These are phyloP conservation scores for Mythimna lalbum DNA, from an alignment of 2,888 invertebrate genomes.

Conservation along the genomic window DNA sequence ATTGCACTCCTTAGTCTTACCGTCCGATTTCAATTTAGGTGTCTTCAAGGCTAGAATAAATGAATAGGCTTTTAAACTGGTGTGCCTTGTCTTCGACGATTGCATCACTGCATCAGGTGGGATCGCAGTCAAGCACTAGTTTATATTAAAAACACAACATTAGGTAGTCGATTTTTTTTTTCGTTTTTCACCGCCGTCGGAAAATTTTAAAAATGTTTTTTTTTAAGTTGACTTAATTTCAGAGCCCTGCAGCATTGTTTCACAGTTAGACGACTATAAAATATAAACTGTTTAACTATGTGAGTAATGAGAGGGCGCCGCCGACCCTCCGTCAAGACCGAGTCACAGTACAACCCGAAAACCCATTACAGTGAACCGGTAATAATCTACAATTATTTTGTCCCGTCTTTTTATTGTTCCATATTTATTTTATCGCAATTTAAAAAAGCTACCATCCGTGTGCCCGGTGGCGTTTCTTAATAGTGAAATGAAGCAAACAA, in stretches of 20 bases:
- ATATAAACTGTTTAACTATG: constrained; percentile 58
- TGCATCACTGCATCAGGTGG: too few relatives aligned
- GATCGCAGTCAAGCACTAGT: too few relatives aligned
- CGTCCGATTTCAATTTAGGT: too few relatives aligned
- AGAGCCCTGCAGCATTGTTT: neutral
- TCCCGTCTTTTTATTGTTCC: constrained; percentile 1
- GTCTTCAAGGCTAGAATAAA: too few relatives aligned
- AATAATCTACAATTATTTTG: constrained; percentile 41
- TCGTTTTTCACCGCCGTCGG: constrained; percentile 33
- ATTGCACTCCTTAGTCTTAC: too few relatives aligned
- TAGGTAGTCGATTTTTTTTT: neutral
- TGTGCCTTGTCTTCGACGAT: too few relatives aligned
- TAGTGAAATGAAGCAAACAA: too few relatives aligned
- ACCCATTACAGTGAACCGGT: constrained; percentile 7
- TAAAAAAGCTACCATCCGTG: neutral
- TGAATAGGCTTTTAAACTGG: too few relatives aligned
- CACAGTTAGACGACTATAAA: neutral
- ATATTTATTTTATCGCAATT: neutral
- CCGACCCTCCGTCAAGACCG: neutral
- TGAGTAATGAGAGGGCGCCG: constrained; percentile 59
- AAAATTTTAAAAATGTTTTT: neutral
- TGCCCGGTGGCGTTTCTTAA: neutral
- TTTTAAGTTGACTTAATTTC: neutral
- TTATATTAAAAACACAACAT: too few relatives aligned
- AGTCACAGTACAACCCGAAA: constrained; percentile 1